Evolutionary conservation across 2,113 vertebrate species (phyloP), one percentile per base, ranked within the genome.

Genomic region (Alligator mississippiensis): DNA sequence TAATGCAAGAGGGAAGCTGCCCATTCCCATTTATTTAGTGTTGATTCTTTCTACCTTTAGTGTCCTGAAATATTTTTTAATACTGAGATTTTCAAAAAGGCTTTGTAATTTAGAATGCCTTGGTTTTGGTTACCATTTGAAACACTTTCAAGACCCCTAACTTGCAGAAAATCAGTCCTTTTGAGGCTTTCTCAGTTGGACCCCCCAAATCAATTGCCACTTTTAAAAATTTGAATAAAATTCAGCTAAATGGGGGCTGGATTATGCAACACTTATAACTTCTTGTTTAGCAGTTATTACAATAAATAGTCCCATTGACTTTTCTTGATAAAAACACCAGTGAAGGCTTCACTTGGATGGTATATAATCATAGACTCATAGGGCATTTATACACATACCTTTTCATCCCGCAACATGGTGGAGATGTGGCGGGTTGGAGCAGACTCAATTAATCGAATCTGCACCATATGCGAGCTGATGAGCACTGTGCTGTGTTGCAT

Each of bases 161-260:
- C 30, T 81, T 77, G 25, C 5, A 68, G 38, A 60, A 19, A 72
- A 25, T 34, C 0, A 0, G n/a, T 0, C 0, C 8, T 47, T 63
- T 30, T 60, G 57, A 84, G 84, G 57, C 1, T 66, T 4, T 66
- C 80, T 3, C 18, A 9, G 1, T 28, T 64, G 27, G 21, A 66
- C 60, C 34, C 1, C 8, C 4, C 38, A 66, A 57, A 57, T 54
- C 17, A 61, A 76, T 74, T 34, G n/a, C 34, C 10, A 34, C 30
- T 70, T 70, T 70, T 70, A 11, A 70, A 70, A 70, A 34, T 19
- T 21, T 84, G 17, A 16, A 55, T 61, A 4, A 75, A n/a, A 21
- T 89, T 91, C 34, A 91, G 22, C 22, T 77, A 21, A 17, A 3
- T 27, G 89, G 55, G 28, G 18, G 17, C 28, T 58, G 55, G 28